Base-by-base conservation (phyloP, 1,140 invertebrate species). In the Papilio glaucus region DNA sequence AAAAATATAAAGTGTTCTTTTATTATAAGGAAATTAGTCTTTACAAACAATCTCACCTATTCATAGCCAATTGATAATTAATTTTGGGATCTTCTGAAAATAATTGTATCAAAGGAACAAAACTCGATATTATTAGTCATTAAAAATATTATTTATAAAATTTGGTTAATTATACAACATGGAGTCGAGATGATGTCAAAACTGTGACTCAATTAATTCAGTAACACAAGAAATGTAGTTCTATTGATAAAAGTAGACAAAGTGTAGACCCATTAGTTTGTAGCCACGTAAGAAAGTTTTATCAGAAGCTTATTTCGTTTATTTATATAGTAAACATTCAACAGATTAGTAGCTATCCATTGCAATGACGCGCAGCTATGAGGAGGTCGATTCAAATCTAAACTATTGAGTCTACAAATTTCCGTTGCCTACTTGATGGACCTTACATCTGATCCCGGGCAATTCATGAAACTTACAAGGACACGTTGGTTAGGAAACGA, bases 251-350 rank as follows among this genome's bases (percentile, higher is more conserved):
- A 26, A 57, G 21, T 57, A 10, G 49, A 53, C 10, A 24, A 21
- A 67, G 38, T 39, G 62, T 67, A 67, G 63, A 67, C 63, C 63
- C 63, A 67, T 42, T 67, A 67, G 63, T 67, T 67, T 67, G 42
- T 37, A 21, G 33, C 13, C 15, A 21, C 12, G 49, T 33, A 33
- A 33, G 29, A 57, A 10, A 57, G 21, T 24, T 57, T 26, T 57
- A 9, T 21, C 2, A 26, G 10, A 26, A 26, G 21, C 21, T 12
- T 4, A 24, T 57, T 13, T 57, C 4, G 10, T 57, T 8, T 26
- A 57, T 26, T 24, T 57, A 13, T 26, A 57, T 13, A 57, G 49
- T 57, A 57, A 21, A 57, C 21, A 18, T 57, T 26, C 49, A 24
- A 57, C 49, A 24, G 49, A 57, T 57, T 18, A 39, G 38, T 21